Evolutionary conservation across 2,888 invertebrate species (phyloP), one percentile per base, ranked within the genome.

Genomic region (Petrophora chlorosata): DNA sequence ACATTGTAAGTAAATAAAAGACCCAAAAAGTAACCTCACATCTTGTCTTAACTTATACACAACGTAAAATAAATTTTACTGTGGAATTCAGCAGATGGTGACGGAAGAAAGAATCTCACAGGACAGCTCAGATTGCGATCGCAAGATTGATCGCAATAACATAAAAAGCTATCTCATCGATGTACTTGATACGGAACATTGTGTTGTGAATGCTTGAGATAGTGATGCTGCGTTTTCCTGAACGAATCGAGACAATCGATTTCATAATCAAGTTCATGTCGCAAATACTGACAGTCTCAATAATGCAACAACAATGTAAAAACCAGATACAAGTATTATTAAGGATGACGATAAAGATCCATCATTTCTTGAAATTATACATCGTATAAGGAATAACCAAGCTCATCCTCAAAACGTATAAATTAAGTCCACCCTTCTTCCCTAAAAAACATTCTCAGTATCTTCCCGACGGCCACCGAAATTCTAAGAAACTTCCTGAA

Each of bases 141-240:
- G 7, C 9, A 15, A 61, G 56, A 61, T 63, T 59, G 61, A 62
- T 65, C 53, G 39, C 25, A 38, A 49, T 30, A 43, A 47, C 22
- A 34, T 36, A 52, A 53, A 38, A 53, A 53, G 50, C 50, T 50
- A 42, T 35, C 38, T 12, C 34, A 23, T 42, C 42, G 14, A 15
- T 25, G n/a, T 35, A 34, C 22, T 12, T 35, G n/a, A 23, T 5
- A 35, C 14, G 14, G 19, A 13, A 35, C 14, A 35, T 35, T 35
- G 25, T 25, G 19, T 8, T 33, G 15, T 15, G 23, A 38, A 45
- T 43, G 26, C 26, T 19, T 33, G 26, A 36, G 22, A 32, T 22
- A 10, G 22, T 43, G 32, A 38, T 29, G 41, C n/a, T 29, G 12
- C 38, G 23, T 22, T 34, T 22, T 36, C 15, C 30, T 25, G 33